These are phyloP conservation scores for Clarias fuscus DNA, from an alignment of 2,797 vertebrate genomes.

Conservation along the genomic window DNA sequence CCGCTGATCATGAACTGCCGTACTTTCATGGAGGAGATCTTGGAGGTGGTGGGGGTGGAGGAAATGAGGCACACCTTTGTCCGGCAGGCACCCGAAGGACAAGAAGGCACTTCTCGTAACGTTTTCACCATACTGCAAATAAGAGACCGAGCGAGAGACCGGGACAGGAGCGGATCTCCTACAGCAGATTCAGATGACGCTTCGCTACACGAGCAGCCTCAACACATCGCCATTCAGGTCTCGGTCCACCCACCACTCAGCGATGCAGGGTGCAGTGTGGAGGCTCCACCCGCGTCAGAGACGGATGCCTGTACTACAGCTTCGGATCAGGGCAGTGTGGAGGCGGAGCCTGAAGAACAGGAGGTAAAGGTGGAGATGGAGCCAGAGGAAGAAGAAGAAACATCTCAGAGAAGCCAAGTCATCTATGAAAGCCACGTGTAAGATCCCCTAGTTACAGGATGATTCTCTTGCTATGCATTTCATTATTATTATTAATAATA, in stretches of 20 bases:
- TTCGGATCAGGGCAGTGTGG: conserved; percentile 32
- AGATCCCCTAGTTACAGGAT: conserved; percentile 54
- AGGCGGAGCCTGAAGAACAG: conserved; percentile 43
- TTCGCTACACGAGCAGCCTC: conserved; percentile 88
- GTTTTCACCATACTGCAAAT: conserved; percentile 86
- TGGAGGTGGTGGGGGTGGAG: conserved; percentile 95
- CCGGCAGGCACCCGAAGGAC: conserved; percentile 81
- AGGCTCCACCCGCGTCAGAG: conserved; percentile 67
- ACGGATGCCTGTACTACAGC: conserved; percentile 53
- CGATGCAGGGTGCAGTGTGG: conserved; percentile 66
- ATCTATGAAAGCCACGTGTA: conserved; percentile 97
- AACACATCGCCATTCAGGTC: conserved; percentile 96
- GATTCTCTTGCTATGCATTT: conserved; percentile 83
- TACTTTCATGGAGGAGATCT: conserved; percentile 97
- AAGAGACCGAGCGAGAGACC: conserved; percentile 64
- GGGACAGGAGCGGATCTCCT: conserved; percentile 85
- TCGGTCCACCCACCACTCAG: conserved; percentile 84
- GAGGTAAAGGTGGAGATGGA: conserved; percentile 28
- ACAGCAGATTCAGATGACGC: conserved; percentile 90
- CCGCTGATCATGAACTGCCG: conserved; percentile 99
- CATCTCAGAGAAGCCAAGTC: conserved; percentile 72
- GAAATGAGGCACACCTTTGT: conserved; percentile 94
- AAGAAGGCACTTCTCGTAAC: conserved; percentile 74
- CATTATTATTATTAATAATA: neutral
- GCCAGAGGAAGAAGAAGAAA: neutral